Evolutionary conservation across 2,113 vertebrate species (phyloP).

Genomic region (Peromyscus polionotus): DNA sequence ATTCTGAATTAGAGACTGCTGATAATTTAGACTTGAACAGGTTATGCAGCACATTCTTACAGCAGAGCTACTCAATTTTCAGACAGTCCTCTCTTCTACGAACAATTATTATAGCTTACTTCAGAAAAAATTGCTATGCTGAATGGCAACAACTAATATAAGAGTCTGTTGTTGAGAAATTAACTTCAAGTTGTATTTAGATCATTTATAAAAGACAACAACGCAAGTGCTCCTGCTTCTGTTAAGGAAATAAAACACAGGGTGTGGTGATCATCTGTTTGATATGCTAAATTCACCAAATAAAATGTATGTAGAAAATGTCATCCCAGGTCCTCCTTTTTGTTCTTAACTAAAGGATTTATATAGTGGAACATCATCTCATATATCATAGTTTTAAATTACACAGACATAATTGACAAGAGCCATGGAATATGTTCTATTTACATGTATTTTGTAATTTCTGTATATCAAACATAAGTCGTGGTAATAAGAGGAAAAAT

Average conservation of each 20-base stretch:
- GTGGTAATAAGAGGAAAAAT: neutral
- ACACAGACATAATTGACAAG: neutral
- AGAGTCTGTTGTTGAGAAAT: neutral
- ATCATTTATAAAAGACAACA: constrained; percentile 35
- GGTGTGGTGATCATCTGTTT: neutral
- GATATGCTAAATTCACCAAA: constrained; percentile 31
- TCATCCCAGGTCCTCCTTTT: neutral
- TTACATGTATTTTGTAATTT: neutral
- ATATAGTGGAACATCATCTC: neutral
- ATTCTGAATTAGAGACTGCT: neutral
- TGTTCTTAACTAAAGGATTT: neutral
- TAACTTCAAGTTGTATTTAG: constrained; percentile 39
- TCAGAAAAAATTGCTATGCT: neutral
- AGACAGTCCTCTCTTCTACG: constrained; percentile 1
- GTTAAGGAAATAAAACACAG: neutral
- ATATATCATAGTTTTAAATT: neutral
- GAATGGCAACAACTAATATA: neutral
- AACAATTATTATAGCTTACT: constrained; percentile 36
- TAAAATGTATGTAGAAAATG: neutral
- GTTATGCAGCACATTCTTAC: constrained; percentile 10
- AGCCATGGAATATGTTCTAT: neutral
- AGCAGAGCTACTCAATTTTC: constrained; percentile 3
- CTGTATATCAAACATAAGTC: constrained; percentile 12
- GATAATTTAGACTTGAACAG: neutral
- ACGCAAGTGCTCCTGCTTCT: neutral